These are phyloP conservation scores for Hexactinellida sp. DNA, from an alignment of 37 sponge, comb jelly and placozoan species.

Conservation along the genomic window DNA sequence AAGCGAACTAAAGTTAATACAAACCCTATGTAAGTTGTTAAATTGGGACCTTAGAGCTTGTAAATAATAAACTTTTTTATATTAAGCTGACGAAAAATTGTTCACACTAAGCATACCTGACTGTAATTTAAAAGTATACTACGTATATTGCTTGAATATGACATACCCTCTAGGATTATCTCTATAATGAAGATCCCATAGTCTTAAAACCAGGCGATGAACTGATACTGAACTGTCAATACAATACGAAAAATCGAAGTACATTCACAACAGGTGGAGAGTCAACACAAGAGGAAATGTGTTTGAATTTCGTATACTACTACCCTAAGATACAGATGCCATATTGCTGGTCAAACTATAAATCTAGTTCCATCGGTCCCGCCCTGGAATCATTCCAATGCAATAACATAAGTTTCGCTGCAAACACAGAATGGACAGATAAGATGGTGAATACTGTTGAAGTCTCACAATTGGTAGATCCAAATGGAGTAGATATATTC, in stretches of 20 bases:
- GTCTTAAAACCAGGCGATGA: neutral
- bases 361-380: neutral
- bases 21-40: no score
- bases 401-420: neutral
- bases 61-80: no score
- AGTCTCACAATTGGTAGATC: neutral
- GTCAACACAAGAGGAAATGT: slow-evolving; percentile 16
- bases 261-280: neutral
- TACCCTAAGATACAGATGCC: neutral
- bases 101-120: no score
- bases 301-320: slow-evolving; percentile 14
- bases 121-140: no score
- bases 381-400: neutral
- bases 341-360: neutral
- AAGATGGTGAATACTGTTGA: neutral
- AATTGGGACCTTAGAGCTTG: no score
- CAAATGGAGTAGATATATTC: neutral
- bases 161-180: neutral
- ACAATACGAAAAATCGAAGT: neutral
- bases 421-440: neutral
- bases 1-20: no score
- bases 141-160: no score
- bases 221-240: neutral
- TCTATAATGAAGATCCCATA: neutral
- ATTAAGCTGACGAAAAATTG: no score